Evolutionary conservation across 2,113 vertebrate species (phyloP).

Genomic region (Cryptotis parvus): DNA sequence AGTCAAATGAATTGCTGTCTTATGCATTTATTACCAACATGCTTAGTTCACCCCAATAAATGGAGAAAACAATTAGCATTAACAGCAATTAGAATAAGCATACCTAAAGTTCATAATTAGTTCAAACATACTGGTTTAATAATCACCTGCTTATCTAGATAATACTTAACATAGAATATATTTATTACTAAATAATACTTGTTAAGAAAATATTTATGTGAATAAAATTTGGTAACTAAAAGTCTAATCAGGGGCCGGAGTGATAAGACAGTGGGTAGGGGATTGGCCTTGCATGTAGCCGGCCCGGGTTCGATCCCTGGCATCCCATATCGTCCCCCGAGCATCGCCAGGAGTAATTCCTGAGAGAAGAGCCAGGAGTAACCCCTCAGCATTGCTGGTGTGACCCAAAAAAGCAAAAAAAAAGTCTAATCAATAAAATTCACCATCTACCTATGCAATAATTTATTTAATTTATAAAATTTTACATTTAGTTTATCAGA

Average conservation of each 20-base stretch:
- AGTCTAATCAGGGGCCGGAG: no score
- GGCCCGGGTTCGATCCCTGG: no score
- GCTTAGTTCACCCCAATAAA: conserved; percentile 19
- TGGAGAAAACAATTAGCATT: neutral
- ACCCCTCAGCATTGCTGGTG: no score
- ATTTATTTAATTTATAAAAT: conserved; percentile 1
- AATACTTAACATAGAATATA: neutral
- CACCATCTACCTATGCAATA: neutral
- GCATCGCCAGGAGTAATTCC: no score
- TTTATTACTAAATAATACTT: neutral
- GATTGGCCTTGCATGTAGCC: no score
- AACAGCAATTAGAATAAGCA: neutral
- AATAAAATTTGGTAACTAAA: neutral
- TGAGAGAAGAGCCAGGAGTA: no score
- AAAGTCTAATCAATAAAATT: no score
- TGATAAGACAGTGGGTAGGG: no score
- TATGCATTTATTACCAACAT: conserved; percentile 2
- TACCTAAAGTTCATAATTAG: conserved; percentile 1
- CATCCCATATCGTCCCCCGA: no score
- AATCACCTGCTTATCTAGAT: neutral
- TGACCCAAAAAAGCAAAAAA: no score
- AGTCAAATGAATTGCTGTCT: conserved; percentile 7
- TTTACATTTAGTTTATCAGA: neutral
- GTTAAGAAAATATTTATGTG: conserved; percentile 14
- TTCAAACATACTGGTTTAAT: neutral